These are phyloP conservation scores for Slavum lentiscoides DNA, from an alignment of 2,888 invertebrate genomes.

Conservation along the genomic window DNA sequence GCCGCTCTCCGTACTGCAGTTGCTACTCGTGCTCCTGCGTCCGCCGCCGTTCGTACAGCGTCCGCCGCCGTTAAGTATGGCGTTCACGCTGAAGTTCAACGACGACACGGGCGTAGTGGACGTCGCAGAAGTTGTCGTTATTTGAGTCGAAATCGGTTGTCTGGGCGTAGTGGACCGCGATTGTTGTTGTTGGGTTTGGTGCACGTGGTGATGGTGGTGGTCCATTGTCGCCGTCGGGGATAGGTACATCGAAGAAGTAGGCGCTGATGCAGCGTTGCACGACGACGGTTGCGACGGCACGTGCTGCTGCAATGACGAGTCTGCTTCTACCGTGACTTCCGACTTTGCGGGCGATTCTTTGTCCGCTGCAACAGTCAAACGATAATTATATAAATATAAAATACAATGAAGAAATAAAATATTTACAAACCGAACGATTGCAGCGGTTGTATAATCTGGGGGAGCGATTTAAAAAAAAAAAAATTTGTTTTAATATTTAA, in stretches of 20 bases:
- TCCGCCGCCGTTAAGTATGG: slow-evolving; percentile 71
- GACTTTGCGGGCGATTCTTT: neutral
- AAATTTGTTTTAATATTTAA: too few relatives aligned
- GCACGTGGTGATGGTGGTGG: neutral
- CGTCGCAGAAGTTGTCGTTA: neutral
- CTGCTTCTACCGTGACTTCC: neutral
- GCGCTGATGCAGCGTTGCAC: neutral
- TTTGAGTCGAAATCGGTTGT: neutral
- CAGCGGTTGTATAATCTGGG: too few relatives aligned
- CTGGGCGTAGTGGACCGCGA: neutral
- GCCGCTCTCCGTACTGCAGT: slow-evolving; percentile 35
- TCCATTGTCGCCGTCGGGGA: neutral
- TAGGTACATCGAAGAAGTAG: slow-evolving; percentile 6
- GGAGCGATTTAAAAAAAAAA: too few relatives aligned
- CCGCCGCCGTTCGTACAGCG: slow-evolving; percentile 17
- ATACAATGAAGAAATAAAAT: too few relatives aligned
- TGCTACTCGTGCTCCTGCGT: slow-evolving; percentile 32
- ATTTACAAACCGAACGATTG: too few relatives aligned
- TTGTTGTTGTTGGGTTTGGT: neutral
- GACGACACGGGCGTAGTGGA: slow-evolving; percentile 5
- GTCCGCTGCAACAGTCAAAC: neutral
- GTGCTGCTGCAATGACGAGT: neutral
- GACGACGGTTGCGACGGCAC: neutral
- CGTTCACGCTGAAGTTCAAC: slow-evolving; percentile 79
- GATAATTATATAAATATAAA: too few relatives aligned